phyloP scores from a whole-genome alignment of 2,888 invertebrate genomes.

The Cactoblastis cactorum region DNA sequence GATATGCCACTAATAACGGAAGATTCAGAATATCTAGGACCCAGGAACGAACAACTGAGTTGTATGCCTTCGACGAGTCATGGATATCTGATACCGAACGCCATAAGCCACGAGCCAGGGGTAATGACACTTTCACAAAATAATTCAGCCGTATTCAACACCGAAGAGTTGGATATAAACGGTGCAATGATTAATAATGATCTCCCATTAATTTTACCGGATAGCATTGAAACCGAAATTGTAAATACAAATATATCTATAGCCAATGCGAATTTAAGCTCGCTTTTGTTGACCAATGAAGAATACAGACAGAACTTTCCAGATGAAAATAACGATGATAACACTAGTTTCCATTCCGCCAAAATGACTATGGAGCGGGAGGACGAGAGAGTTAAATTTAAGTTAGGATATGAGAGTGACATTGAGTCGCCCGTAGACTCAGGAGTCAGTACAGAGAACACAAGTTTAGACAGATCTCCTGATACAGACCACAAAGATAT shows the following conservation, averaged over 20 bases:
- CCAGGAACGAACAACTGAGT: conserved; percentile 63
- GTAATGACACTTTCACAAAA: conserved; percentile 75
- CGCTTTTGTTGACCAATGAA: conserved; percentile 75
- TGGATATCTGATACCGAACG: conserved; percentile 81
- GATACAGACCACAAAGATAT: conserved; percentile 73
- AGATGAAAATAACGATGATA: conserved; percentile 47
- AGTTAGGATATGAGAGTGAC: conserved; percentile 72
- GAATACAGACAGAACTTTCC: conserved; percentile 59
- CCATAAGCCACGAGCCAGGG: conserved; percentile 78
- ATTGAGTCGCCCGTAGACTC: conserved; percentile 79
- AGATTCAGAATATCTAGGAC: conserved; percentile 43
- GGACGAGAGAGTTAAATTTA: conserved; percentile 63
- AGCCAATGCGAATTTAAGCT: conserved; percentile 81
- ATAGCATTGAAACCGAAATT: conserved; percentile 62
- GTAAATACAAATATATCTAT: conserved; percentile 79
- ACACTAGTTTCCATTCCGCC: conserved; percentile 58
- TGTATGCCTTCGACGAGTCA: conserved; percentile 82
- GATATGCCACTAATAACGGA: conserved; percentile 64
- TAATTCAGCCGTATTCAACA: conserved; percentile 65
- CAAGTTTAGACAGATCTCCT: conserved; percentile 83
- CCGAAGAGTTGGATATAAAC: conserved; percentile 43
- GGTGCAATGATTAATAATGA: conserved; percentile 49
- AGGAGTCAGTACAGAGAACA: conserved; percentile 86
- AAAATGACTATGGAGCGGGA: conserved; percentile 49
- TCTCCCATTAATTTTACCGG: conserved; percentile 60